These are phyloP conservation scores for Zootermopsis nevadensis DNA, from an alignment of 2,888 invertebrate genomes.

Conservation along the genomic window DNA sequence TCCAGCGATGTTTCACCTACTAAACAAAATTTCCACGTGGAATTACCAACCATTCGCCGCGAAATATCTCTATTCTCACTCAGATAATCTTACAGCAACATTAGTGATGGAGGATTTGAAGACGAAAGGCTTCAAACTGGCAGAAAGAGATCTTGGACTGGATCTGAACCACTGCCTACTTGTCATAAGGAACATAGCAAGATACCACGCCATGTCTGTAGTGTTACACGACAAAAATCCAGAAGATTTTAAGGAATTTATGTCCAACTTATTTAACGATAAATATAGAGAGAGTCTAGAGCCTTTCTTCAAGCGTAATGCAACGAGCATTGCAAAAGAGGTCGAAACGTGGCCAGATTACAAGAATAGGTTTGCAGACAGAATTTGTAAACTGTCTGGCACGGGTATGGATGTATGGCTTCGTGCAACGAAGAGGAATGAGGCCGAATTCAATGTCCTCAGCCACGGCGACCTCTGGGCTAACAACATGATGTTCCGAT, in stretches of 20 bases:
- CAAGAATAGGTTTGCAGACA: neutral
- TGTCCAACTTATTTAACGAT: neutral
- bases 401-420: neutral
- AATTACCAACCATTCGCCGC: neutral
- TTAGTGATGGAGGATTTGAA: neutral
- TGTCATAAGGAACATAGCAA: neutral
- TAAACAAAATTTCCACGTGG: neutral
- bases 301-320: neutral
- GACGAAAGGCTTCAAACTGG: neutral
- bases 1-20: neutral
- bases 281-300: neutral
- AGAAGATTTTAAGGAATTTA: neutral
- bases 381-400: neutral
- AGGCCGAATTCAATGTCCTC: neutral
- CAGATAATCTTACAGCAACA: neutral
- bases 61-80: neutral
- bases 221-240: neutral
- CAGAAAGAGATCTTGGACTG: neutral
- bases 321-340: neutral
- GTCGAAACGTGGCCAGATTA: neutral
- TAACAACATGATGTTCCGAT: conserved; percentile 12
- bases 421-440: neutral
- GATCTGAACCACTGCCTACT: neutral
- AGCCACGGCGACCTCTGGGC: neutral
- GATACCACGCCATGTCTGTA: neutral